These are phyloP conservation scores for Brachypodius melanocephalos DNA, from an alignment of 2,113 vertebrate species.

Conservation along the genomic window DNA sequence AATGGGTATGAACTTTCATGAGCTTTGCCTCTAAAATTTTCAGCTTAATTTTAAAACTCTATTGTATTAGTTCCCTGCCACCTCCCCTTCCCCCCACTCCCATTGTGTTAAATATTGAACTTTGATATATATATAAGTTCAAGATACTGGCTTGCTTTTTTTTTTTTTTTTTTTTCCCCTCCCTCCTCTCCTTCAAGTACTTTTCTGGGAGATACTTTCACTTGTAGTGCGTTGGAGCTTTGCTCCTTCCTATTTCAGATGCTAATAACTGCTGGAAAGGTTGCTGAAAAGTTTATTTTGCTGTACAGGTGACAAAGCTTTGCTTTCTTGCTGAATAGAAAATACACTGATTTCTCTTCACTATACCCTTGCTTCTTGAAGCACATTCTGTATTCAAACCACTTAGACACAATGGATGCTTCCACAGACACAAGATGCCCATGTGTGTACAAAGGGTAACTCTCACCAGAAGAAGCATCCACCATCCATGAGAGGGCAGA, in stretches of 20 bases:
- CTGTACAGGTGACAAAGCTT: not conserved
- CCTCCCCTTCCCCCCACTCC: not conserved
- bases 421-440: not conserved
- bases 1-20: not conserved
- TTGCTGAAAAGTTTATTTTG: slow-evolving; percentile 30
- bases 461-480: not conserved
- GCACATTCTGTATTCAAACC: not conserved
- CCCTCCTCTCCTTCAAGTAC: not conserved
- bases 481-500: not conserved
- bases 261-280: slow-evolving; percentile 17
- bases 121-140: slow-evolving; percentile 20
- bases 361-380: not conserved
- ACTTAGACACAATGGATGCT: not conserved
- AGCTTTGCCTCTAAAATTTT: slow-evolving; percentile 22
- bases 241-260: slow-evolving; percentile 39
- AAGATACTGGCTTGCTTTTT: not conserved
- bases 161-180: not conserved
- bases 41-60: slow-evolving; percentile 5
- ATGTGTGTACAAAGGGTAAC: not conserved
- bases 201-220: slow-evolving; percentile 45
- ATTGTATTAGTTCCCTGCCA: not conserved
- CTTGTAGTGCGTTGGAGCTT: slow-evolving; percentile 3
- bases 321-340: not conserved
- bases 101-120: slow-evolving; percentile 53
- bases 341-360: not conserved